Percentiles rank a stretch among this genome's conserved stretches.
Evolutionary conservation across 2,797 vertebrate genomes (phyloP).

Genomic region (Peromyscus aztecus): DNA sequence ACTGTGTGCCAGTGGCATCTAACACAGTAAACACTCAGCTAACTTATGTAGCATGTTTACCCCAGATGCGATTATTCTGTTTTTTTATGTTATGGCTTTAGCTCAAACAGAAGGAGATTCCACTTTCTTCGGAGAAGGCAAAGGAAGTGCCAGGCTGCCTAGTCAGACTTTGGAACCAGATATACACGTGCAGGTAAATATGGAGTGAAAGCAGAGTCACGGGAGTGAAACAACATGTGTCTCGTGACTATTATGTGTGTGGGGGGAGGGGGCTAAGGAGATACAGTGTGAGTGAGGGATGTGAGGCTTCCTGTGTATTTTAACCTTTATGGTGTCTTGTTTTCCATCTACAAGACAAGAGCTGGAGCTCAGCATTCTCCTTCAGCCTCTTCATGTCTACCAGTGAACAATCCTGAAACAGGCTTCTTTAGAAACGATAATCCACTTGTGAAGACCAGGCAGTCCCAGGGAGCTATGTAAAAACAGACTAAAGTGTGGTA

Average conservation of each 20-base stretch:
- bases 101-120: constrained; percentile 87
- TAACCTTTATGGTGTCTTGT: background rate
- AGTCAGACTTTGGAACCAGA: constrained; percentile 88
- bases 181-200: constrained; percentile 90
- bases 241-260: background rate
- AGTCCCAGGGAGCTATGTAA: background rate
- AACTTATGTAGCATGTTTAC: background rate
- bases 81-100: constrained; percentile 68
- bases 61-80: background rate
- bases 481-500: background rate
- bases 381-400: background rate
- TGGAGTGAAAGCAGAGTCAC: background rate
- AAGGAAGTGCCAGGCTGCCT: constrained; percentile 88
- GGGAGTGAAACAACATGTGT: background rate
- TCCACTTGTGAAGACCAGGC: background rate
- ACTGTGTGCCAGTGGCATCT: background rate
- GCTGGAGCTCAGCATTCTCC: background rate
- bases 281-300: background rate
- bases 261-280: background rate
- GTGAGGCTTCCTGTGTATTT: background rate
- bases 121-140: constrained; percentile 83
- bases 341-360: background rate
- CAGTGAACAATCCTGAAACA: background rate
- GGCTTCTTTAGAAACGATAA: background rate
- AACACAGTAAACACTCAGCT: background rate